These are phyloP conservation scores for Zeugodacus cucurbitae DNA, from an alignment of 1,140 invertebrate genomes.

Conservation along the genomic window DNA sequence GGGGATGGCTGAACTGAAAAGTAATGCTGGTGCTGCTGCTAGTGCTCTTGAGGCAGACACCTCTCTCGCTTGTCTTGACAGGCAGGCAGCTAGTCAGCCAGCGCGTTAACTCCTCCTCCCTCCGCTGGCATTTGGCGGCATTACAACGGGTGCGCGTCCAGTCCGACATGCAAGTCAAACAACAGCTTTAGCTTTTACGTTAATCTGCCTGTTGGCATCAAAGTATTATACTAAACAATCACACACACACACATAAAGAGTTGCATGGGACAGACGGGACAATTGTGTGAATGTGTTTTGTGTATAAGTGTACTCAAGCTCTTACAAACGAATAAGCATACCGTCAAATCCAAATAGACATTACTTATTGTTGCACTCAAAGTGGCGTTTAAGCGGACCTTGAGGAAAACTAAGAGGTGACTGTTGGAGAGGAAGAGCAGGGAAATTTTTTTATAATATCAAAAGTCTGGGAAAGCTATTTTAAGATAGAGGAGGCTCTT, in stretches of 20 bases:
- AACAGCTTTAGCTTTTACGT: conserved; percentile 2
- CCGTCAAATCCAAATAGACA: conserved; percentile 6
- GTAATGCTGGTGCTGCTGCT: neutral
- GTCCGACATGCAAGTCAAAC: neutral
- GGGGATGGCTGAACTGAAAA: neutral
- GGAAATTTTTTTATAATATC: neutral
- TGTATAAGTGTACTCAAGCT: neutral
- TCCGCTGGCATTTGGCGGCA: neutral
- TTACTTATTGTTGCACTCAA: neutral
- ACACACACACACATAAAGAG: neutral
- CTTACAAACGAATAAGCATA: neutral
- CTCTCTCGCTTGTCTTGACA: neutral
- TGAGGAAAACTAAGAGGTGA: neutral
- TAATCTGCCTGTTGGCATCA: conserved; percentile 21
- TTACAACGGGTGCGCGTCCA: neutral
- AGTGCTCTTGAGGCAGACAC: neutral
- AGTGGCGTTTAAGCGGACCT: neutral
- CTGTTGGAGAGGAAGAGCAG: neutral
- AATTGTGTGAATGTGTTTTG: neutral
- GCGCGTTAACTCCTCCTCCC: neutral
- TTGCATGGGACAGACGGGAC: neutral
- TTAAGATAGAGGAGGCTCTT: neutral
- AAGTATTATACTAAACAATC: neutral
- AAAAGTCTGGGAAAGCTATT: too few species aligned
- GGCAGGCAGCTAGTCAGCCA: too few species aligned